These are phyloP conservation scores for Ictidomys tridecemlineatus DNA, from an alignment of 2,113 vertebrate genomes.

Conservation along the genomic window DNA sequence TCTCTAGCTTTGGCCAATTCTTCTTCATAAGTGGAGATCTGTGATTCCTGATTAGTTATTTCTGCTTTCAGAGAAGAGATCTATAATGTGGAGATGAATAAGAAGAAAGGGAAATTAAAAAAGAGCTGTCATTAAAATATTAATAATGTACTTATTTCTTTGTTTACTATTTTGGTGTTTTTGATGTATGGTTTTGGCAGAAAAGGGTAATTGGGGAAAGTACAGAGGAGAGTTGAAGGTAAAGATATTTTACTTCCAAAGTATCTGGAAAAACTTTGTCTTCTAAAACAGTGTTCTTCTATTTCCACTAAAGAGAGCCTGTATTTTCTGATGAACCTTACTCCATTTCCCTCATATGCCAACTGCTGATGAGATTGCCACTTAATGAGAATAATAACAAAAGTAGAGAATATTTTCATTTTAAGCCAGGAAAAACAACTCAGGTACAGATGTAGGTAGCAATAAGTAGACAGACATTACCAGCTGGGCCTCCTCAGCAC, in stretches of 20 bases:
- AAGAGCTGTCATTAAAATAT: constrained; percentile 48
- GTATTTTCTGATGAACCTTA: background rate
- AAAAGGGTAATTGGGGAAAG: background rate
- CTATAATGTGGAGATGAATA: constrained; percentile 82
- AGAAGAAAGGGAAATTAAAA: background rate
- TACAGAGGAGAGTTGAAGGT: background rate
- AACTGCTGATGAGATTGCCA: background rate
- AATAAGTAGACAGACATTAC: constrained; percentile 84
- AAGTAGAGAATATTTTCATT: background rate
- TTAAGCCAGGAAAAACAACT: background rate
- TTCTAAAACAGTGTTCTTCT: background rate
- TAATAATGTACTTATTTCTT: constrained; percentile 53
- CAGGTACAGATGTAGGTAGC: background rate
- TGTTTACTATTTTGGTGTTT: constrained; percentile 56
- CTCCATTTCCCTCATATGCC: background rate
- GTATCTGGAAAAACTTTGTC: background rate
- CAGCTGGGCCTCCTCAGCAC: constrained; percentile 94
- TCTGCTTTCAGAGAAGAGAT: constrained; percentile 94
- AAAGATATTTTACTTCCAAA: background rate
- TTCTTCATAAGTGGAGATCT: constrained; percentile 94
- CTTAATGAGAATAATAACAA: background rate
- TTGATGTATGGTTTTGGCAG: constrained; percentile 19
- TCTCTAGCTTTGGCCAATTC: constrained; percentile 94
- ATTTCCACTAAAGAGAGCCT: constrained; percentile 13
- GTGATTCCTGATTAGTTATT: constrained; percentile 95